Evolutionary conservation across 2,888 invertebrate genomes (phyloP).

Genomic region (Yponomeuta cagnagella): DNA sequence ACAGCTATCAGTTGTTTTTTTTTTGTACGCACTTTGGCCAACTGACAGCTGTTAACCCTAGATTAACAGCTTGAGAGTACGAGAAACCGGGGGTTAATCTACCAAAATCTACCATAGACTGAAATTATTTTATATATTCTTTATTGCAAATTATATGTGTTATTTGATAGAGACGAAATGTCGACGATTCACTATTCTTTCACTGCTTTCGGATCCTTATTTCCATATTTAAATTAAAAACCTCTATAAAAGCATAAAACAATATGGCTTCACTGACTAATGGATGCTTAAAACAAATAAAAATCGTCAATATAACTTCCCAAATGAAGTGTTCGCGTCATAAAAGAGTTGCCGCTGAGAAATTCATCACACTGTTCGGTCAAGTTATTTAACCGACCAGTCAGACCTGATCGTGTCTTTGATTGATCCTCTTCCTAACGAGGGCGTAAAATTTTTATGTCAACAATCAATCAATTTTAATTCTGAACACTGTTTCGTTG

Average conservation of each 20-base stretch:
- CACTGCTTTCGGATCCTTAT: neutral
- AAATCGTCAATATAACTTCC: neutral
- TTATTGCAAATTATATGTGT: too few species aligned
- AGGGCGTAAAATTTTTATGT: slow-evolving; percentile 61
- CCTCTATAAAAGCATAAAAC: neutral
- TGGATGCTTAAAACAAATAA: neutral
- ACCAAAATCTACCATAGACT: too few species aligned
- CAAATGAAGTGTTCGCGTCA: slow-evolving; percentile 13
- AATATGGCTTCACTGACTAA: neutral
- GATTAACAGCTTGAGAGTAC: too few species aligned
- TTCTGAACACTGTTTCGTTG: slow-evolving; percentile 31
- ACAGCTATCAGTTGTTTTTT: too few species aligned
- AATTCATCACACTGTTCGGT: slow-evolving; percentile 34
- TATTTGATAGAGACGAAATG: too few species aligned
- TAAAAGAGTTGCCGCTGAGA: slow-evolving; percentile 45
- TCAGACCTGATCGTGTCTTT: slow-evolving; percentile 33
- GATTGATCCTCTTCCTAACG: slow-evolving; percentile 45
- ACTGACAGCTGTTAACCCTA: too few species aligned
- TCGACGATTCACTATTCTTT: neutral
- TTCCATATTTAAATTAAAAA: neutral
- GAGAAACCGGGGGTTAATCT: too few species aligned
- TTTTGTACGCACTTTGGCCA: too few species aligned
- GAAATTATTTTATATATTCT: too few species aligned
- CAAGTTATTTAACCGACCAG: slow-evolving; percentile 31
- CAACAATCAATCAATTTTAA: slow-evolving; percentile 68